Conservation (phyloP, 2,797 vertebrate genomes). For the Macropus fuliginosus region DNA sequence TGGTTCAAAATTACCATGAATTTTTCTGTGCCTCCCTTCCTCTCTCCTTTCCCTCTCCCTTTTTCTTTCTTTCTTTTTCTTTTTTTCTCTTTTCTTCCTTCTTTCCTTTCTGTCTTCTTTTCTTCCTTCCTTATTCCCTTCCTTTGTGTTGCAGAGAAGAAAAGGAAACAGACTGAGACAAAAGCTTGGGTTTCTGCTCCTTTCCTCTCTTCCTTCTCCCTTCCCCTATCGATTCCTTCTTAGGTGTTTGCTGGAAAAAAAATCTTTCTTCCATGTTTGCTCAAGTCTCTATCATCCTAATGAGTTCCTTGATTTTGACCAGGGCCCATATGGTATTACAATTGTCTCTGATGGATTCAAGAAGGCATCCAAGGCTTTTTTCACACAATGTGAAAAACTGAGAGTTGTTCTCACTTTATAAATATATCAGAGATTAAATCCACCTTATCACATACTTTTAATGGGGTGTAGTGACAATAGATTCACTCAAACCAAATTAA, state of each 20-base stretch:
- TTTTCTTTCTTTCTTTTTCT: no score
- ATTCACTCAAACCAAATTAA: background rate
- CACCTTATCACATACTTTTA: background rate
- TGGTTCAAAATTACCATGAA: background rate
- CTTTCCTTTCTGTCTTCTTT: background rate
- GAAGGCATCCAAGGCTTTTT: background rate
- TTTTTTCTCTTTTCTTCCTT: no score
- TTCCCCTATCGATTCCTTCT: background rate
- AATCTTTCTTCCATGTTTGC: background rate
- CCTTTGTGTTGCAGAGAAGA: background rate
- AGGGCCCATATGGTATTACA: background rate
- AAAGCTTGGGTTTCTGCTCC: background rate
- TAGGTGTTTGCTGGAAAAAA: background rate
- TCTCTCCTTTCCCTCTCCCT: background rate
- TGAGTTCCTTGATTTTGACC: background rate
- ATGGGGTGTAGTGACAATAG: background rate
- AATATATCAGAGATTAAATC: background rate
- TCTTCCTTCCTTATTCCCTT: background rate
- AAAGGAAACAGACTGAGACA: background rate
- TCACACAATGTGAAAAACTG: background rate
- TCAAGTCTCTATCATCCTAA: background rate
- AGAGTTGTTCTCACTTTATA: background rate
- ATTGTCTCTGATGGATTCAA: background rate
- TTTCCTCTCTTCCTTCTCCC: background rate
- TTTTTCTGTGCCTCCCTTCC: background rate